Percentiles rank a stretch among this genome's conserved stretches.
Conservation (phyloP, 2,888 invertebrate genomes). For the Odontothrips loti region DNA sequence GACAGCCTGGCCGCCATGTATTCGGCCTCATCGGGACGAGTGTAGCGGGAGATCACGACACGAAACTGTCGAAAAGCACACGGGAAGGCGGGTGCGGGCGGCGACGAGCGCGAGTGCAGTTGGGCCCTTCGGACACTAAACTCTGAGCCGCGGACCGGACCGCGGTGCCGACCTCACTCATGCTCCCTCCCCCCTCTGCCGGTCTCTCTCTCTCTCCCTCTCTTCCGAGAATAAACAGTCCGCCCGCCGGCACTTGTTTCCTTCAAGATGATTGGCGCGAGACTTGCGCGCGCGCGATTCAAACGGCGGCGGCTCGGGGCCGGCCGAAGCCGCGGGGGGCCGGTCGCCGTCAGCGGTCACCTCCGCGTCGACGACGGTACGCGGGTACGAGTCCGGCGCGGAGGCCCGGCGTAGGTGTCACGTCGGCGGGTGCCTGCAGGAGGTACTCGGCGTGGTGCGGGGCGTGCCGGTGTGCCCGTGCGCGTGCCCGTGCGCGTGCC, state of each 20-base stretch:
- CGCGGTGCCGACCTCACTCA: background rate
- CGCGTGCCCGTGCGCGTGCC: too few relatives aligned
- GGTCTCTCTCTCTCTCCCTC: background rate
- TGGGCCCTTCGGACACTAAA: constrained; percentile 19
- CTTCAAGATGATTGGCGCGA: background rate
- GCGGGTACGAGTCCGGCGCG: too few relatives aligned
- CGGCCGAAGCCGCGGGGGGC: background rate
- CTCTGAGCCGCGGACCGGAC: background rate
- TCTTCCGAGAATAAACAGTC: constrained; percentile 13
- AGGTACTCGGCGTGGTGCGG: background rate
- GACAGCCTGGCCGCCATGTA: background rate
- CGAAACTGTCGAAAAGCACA: background rate
- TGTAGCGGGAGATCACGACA: background rate
- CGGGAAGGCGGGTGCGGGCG: background rate
- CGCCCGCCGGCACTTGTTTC: background rate
- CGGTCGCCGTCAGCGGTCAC: background rate
- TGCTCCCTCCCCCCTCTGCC: background rate
- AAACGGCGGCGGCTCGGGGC: background rate
- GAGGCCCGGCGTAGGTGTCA: too few relatives aligned
- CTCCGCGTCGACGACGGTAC: background rate
- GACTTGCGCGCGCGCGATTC: background rate
- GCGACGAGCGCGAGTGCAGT: background rate
- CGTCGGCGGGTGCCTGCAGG: background rate
- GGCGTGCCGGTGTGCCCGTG: background rate
- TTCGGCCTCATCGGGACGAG: background rate